These are phyloP conservation scores for Nasua narica DNA, from an alignment of 2,797 vertebrate genomes.

Conservation along the genomic window DNA sequence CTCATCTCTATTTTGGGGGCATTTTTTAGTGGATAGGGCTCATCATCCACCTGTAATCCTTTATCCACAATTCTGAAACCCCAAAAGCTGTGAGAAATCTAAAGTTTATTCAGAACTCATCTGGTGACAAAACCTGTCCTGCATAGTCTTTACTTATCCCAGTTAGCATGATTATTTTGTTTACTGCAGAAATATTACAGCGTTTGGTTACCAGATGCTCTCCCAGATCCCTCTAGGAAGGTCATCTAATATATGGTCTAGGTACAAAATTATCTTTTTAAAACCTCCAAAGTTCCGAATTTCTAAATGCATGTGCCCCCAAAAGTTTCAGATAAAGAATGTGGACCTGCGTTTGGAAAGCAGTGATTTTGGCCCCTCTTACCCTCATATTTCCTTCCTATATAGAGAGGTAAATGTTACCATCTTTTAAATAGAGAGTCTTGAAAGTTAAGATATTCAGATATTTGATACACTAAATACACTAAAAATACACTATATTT, in stretches of 20 bases:
- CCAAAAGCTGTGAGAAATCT: slow-evolving; percentile 11
- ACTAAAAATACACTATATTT: neutral
- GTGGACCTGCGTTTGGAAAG: neutral
- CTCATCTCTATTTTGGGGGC: neutral
- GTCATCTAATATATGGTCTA: neutral
- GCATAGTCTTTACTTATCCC: neutral
- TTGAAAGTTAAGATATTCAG: neutral
- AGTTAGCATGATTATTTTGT: neutral
- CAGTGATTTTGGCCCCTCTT: neutral
- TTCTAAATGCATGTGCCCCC: neutral
- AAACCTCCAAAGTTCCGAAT: neutral
- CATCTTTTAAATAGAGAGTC: neutral
- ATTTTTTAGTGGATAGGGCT: neutral
- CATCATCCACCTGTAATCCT: neutral
- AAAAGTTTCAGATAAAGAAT: neutral
- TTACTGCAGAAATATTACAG: neutral
- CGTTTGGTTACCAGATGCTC: neutral
- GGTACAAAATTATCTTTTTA: neutral
- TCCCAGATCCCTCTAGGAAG: neutral
- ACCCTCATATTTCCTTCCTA: neutral
- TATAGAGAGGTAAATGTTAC: neutral
- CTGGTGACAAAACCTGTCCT: neutral
- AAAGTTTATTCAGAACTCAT: neutral
- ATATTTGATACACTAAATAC: neutral
- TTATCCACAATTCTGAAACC: slow-evolving; percentile 22